Base-by-base conservation (phyloP, 30 jellyfish, hydroid and myxozoan species). In the Sanderia malayensis region DNA sequence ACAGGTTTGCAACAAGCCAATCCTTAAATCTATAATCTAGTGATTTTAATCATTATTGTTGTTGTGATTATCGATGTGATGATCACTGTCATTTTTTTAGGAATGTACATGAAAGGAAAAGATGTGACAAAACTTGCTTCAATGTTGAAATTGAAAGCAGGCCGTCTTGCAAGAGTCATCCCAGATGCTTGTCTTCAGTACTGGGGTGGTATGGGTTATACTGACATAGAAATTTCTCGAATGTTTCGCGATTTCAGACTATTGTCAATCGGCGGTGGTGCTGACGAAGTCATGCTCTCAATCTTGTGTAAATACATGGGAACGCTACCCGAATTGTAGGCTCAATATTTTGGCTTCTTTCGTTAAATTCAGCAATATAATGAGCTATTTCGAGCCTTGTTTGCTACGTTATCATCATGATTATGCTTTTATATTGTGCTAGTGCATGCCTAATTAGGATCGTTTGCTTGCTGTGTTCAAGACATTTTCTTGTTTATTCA, bases 171-270 rank as follows among this genome's bases (percentile, higher is more conserved):
- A 0, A 72, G 99, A 18, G 99, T 85, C 59, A 86, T 78, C 17
- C 86, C 96, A 25, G 99, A 93, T 67, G 70, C 96, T 2, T 81
- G 95, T 62, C 71, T 93, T 76, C 99, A 93, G 69, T 93, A 23
- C 70, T 93, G 99, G 99, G 99, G 99, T 45, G 99, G 99, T 0
- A 93, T 93, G 99, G 99, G 99, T 2, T 93, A 93, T 63, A 73
- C 93, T 19, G 99, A 93, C 67, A 65, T 86, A 1, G 95, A 75
- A 9, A 81, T 93, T 19, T 86, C 97, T 34, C 94, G 99, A 1
- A 82, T 86, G 79, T 93, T 53, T 80, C 84, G 99, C 27, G 99
- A 93, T 73, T 85, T 71, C 31, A 74, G 99, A 31, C 73, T 93
- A 52, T 25, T 93, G 87, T 93, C 99, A 4, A 93, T 93, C 53